Evolutionary conservation across 2,113 vertebrate species (phyloP), one percentile per base, ranked within the genome.

Genomic region (Atherinomorus stipes): DNA sequence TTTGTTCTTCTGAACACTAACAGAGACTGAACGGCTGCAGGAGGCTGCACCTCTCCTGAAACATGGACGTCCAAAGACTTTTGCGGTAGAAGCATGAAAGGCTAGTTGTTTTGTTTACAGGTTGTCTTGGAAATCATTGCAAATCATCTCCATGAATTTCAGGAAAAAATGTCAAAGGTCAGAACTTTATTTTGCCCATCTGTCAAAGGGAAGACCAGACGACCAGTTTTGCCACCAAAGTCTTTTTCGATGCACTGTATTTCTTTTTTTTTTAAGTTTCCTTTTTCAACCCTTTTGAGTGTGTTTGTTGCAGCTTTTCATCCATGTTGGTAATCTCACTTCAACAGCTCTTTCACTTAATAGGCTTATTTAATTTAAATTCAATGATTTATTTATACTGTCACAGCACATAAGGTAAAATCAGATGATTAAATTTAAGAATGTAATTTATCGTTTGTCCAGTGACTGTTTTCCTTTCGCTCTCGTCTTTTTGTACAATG

Each of bases 331-430:
- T 54, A 59, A 76, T 68, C 42, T 73, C 77, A 81, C 67, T 12
- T 76, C 71, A 75, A 61, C 72, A 78, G 84, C 56, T 85, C 71
- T 74, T 77, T 81, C 49, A 86, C 78, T 90, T 54, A 81, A 47
- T 63, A 71, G 80, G 45, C 64, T 70, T 93, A 92, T 94, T 93
- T 94, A 94, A 94, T 92, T 94, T 94, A 92, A 92, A 85, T 84
- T 65, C 80, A 84, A 61, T 84, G 76, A 91, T 91, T 93, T 94
- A 94, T 94, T 94, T 94, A 94, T 94, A 89, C 88, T 58, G 85
- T 90, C 90, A 90, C 84, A 89, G 90, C 93, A 94, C 93, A 94
- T 93, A 93, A 91, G 82, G 81, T 75, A 64, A 85, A 89, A 88
- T 83, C 76, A 87, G 71, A 86, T 74, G 71, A 88, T 76, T 82